A percentile compares a stretch with the other conserved stretches of the same genome.
Conservation (phyloP, 2,797 vertebrate species). For the Coranthus polyacanthus region DNA sequence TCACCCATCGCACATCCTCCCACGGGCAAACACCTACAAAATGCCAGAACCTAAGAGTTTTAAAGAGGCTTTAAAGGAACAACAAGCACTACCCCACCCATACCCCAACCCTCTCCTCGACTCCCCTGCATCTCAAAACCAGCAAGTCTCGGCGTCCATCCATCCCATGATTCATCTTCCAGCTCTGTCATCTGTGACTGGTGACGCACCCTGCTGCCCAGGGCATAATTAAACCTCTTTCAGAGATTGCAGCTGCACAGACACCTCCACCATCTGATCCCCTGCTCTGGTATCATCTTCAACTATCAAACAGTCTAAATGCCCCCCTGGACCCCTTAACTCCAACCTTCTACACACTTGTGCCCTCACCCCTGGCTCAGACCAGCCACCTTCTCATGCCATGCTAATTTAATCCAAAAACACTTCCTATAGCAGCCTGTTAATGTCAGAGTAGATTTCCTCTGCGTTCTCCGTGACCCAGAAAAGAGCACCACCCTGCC, state of each 20-base stretch:
- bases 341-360: slow-evolving; percentile 40
- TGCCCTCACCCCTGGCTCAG: slow-evolving; percentile 54
- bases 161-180: slow-evolving; percentile 69
- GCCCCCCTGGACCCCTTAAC: slow-evolving; percentile 24
- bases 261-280: slow-evolving; percentile 43
- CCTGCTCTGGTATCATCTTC: slow-evolving; percentile 51
- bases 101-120: slow-evolving; percentile 45
- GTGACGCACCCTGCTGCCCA: slow-evolving; percentile 60
- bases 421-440: slow-evolving; percentile 89
- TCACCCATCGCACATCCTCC: slow-evolving; percentile 44
- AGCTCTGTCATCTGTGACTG: slow-evolving; percentile 70
- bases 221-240: slow-evolving; percentile 58
- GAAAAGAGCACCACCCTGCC: slow-evolving; percentile 86
- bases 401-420: slow-evolving; percentile 88
- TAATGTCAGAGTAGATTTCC: slow-evolving; percentile 89
- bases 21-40: slow-evolving; percentile 26
- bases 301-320: slow-evolving; percentile 21
- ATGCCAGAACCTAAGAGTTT: slow-evolving; percentile 54
- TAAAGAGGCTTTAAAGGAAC: slow-evolving; percentile 61
- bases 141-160: slow-evolving; percentile 61
- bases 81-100: slow-evolving; percentile 53
- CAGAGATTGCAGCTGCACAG: slow-evolving; percentile 57
- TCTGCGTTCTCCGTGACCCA: slow-evolving; percentile 82
- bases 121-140: slow-evolving; percentile 54
- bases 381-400: slow-evolving; percentile 68